Evolutionary conservation across 1,140 invertebrate genomes (phyloP), one percentile per base, ranked within the genome.

Genomic region (Cyrtorhinus lividipennis): DNA sequence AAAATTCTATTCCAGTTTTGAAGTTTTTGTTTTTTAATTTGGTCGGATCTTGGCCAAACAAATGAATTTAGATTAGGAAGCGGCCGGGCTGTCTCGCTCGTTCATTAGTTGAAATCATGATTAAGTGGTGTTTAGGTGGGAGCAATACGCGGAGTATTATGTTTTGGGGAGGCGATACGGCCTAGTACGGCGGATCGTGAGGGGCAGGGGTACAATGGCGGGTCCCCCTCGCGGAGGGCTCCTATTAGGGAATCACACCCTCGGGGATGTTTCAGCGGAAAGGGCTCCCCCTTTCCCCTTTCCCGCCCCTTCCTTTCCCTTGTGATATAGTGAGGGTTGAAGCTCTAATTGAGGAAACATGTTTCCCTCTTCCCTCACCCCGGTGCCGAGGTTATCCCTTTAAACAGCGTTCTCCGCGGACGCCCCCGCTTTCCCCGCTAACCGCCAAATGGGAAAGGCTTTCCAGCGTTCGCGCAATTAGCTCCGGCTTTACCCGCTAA

Each of bases 211-310:
- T 12, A n/a, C 48, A 53, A 53, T 53, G 48, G 48, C 48, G 48
- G 48, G 15, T 20, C 12, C 48, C 20, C 20, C 48, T 5, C 12
- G n/a, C n/a, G n/a, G n/a, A n/a, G n/a, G 20, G 48, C 48, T 53
- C 48, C 48, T 53, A 53, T 53, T 53, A 53, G 48, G 48, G 48
- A 53, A 53, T 53, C 48, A 53, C 48, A 53, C 48, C 48, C 48
- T 22, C 10, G 48, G 48, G 48, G 48, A 53, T 53, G 48, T 53
- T 53, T 53, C 48, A 53, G 5, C 15, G 30, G 30, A 38, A 15
- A 15, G 5, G 5, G 8, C 18, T 20, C 20, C 10, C 48, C 48
- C 48, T 53, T 12, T 3, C n/a, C n/a, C n/a, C n/a, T n/a, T n/a
- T n/a, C n/a, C n/a, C n/a, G n/a, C n/a, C n/a, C n/a, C n/a, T n/a